These are phyloP conservation scores for Beris morrisii DNA, from an alignment of 2,888 invertebrate species.

Conservation along the genomic window DNA sequence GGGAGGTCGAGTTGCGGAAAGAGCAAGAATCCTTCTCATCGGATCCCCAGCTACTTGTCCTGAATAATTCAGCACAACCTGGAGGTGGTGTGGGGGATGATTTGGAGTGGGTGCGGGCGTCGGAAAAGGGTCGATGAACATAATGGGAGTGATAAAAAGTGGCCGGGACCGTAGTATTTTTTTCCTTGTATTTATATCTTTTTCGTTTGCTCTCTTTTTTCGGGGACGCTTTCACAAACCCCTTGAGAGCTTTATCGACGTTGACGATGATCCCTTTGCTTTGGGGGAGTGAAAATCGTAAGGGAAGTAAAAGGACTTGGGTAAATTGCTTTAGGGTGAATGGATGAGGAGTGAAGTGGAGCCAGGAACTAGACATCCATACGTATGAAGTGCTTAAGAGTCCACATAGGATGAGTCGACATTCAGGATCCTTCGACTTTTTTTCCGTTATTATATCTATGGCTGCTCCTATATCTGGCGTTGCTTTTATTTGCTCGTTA, in stretches of 20 bases:
- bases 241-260: constrained; percentile 19
- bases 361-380: constrained; percentile 3
- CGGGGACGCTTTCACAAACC: constrained; percentile 9
- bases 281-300: not conserved
- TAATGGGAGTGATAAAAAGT: constrained; percentile 30
- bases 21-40: constrained; percentile 33
- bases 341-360: not conserved
- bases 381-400: constrained; percentile 9
- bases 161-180: constrained; percentile 19
- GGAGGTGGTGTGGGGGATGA: not conserved
- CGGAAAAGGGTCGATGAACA: constrained; percentile 26
- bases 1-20: constrained; percentile 21
- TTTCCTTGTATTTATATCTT: not conserved
- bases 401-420: not conserved
- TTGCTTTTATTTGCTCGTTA: constrained; percentile 21
- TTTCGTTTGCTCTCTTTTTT: constrained; percentile 8
- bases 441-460: constrained; percentile 1
- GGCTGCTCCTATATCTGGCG: too few species aligned
- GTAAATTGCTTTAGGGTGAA: constrained; percentile 25
- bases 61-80: constrained; percentile 33
- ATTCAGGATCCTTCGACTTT: not conserved
- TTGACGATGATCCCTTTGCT: constrained; percentile 24
- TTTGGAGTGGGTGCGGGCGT: not conserved
- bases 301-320: constrained; percentile 17
- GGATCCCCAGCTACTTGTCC: constrained; percentile 32